Conservation (phyloP, 2,888 invertebrate species). For the Brachypalpus laphriformis region DNA sequence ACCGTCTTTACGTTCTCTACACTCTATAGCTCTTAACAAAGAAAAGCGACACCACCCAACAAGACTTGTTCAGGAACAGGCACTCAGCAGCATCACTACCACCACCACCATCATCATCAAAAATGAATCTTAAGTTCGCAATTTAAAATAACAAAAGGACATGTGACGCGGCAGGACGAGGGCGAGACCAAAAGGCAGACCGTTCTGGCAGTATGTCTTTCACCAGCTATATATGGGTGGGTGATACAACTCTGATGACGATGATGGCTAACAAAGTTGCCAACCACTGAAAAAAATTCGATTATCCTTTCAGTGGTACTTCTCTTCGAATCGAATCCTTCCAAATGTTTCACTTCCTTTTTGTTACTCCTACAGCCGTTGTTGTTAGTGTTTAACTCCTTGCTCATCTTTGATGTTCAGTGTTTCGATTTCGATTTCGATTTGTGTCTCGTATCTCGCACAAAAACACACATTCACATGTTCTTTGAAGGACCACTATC, state of each 20-base stretch:
- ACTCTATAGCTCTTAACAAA: slow-evolving; percentile 49
- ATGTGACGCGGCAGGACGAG: slow-evolving; percentile 33
- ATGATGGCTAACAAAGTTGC: slow-evolving; percentile 70
- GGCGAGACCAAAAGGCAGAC: background rate
- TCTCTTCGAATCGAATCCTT: slow-evolving; percentile 46
- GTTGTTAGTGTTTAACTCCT: slow-evolving; percentile 16
- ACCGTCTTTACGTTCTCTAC: slow-evolving; percentile 7
- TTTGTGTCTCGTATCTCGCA: slow-evolving; percentile 50
- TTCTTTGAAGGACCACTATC: slow-evolving; percentile 51
- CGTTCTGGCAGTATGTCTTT: background rate
- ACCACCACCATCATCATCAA: slow-evolving; percentile 20
- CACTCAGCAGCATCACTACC: background rate
- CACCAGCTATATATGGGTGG: slow-evolving; percentile 36
- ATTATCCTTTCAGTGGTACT: slow-evolving; percentile 65
- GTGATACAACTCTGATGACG: slow-evolving; percentile 48
- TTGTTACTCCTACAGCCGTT: background rate
- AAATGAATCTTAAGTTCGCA: slow-evolving; percentile 68
- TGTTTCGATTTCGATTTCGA: slow-evolving; percentile 65
- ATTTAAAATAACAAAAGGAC: slow-evolving; percentile 71
- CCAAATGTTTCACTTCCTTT: slow-evolving; percentile 41
- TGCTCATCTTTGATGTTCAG: slow-evolving; percentile 55
- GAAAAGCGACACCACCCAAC: slow-evolving; percentile 47
- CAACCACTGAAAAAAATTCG: slow-evolving; percentile 58
- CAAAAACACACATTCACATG: slow-evolving; percentile 46
- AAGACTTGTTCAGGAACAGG: slow-evolving; percentile 10